phyloP scores from a whole-genome alignment of 2,888 invertebrate species.

The Tridacna gigas region DNA sequence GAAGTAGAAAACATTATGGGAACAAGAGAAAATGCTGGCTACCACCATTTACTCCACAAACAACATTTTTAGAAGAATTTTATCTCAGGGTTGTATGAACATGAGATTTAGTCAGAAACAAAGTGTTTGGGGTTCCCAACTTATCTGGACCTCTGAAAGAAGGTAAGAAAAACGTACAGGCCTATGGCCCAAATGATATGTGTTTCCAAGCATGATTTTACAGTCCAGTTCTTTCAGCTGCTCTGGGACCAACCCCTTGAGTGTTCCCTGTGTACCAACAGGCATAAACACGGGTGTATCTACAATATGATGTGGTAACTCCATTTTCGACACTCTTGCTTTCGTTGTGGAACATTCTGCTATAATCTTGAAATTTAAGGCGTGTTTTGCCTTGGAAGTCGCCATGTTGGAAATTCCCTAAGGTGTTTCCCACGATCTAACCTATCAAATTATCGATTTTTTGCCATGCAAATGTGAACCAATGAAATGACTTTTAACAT shows the following conservation, averaged over 20 bases:
- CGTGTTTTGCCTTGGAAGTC: constrained; percentile 68
- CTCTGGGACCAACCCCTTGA: constrained; percentile 96
- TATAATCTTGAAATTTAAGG: constrained; percentile 89
- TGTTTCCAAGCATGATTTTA: constrained; percentile 97
- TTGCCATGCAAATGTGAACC: constrained; percentile 1
- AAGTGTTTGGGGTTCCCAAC: too few relatives aligned
- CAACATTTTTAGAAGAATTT: too few relatives aligned
- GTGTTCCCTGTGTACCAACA: constrained; percentile 90
- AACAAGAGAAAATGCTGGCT: too few relatives aligned
- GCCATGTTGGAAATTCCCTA: constrained; percentile 65
- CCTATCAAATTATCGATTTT: constrained; percentile 12
- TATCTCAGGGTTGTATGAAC: too few relatives aligned
- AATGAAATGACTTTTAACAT: constrained; percentile 33
- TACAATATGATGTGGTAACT: constrained; percentile 93
- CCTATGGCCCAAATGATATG: constrained; percentile 93
- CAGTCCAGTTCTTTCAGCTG: constrained; percentile 95
- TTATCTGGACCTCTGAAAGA: too few relatives aligned
- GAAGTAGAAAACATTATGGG: too few relatives aligned
- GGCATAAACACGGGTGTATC: constrained; percentile 99
- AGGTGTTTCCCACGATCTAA: constrained; percentile 24
- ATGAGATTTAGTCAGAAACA: too few relatives aligned
- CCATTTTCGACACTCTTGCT: constrained; percentile 92
- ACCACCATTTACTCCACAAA: too few relatives aligned
- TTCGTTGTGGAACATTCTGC: constrained; percentile 93
- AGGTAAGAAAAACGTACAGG: constrained; percentile 87